These are phyloP conservation scores for Drosophila multiciliata DNA, from an alignment of 2,888 invertebrate species.

Conservation along the genomic window DNA sequence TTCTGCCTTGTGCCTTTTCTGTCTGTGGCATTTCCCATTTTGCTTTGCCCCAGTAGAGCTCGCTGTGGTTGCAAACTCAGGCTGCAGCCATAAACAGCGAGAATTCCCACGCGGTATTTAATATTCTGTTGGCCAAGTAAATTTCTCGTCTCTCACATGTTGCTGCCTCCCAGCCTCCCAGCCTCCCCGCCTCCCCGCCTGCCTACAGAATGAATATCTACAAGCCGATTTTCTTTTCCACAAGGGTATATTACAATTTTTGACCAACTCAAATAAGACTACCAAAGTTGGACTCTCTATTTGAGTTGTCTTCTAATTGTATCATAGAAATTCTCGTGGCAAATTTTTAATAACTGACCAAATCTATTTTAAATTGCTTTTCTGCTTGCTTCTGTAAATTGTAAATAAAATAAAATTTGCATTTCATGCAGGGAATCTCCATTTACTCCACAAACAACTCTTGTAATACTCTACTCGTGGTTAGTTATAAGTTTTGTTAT, in stretches of 20 bases:
- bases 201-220: conserved; percentile 16
- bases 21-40: conserved; percentile 54
- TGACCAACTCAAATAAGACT: conserved; percentile 10
- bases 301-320: conserved; percentile 9
- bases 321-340: background rate
- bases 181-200: background rate
- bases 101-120: conserved; percentile 82
- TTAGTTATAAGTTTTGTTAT: background rate
- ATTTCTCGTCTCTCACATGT: conserved; percentile 54
- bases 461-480: conserved; percentile 15
- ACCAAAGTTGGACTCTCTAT: background rate
- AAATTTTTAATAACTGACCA: background rate
- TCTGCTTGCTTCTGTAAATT: background rate
- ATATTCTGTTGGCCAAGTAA: conserved; percentile 78
- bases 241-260: conserved; percentile 35
- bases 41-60: conserved; percentile 14
- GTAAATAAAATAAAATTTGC: background rate
- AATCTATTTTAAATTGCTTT: background rate
- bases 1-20: conserved; percentile 13
- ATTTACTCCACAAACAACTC: background rate
- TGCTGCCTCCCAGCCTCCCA: conserved; percentile 20
- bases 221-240: background rate
- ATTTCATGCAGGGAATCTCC: background rate
- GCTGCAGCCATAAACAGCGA: conserved; percentile 76
- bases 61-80: conserved; percentile 39